These are phyloP conservation scores for Athrips mouffetella DNA, from an alignment of 2,888 invertebrate species.

Conservation along the genomic window DNA sequence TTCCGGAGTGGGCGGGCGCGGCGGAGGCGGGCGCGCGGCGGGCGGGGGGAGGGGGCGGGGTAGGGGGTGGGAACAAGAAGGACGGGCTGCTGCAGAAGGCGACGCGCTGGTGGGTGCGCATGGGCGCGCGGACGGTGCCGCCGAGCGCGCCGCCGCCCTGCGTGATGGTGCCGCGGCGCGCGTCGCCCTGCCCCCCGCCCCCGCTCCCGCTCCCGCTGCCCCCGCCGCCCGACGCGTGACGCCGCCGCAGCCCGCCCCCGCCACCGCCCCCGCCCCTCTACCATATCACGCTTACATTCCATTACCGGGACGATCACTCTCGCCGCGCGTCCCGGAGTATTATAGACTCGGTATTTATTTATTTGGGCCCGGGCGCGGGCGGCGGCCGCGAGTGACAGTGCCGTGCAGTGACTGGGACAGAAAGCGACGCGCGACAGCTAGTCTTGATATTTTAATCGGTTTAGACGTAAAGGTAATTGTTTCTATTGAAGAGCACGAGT, in stretches of 20 bases:
- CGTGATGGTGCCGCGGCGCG: constrained; percentile 53
- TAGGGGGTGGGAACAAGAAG: constrained; percentile 52
- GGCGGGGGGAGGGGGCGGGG: constrained; percentile 33
- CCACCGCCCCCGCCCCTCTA: constrained; percentile 34
- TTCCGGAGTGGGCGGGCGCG: constrained; percentile 77
- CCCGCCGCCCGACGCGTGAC: constrained; percentile 42
- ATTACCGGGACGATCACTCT: constrained; percentile 67
- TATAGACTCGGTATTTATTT: constrained; percentile 76
- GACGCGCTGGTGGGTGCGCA: constrained; percentile 75
- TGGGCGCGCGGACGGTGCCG: constrained; percentile 61
- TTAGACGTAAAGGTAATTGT: constrained; percentile 49
- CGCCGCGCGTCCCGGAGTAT: constrained; percentile 64
- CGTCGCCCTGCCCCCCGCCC: constrained; percentile 43
- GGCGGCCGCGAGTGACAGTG: constrained; percentile 36
- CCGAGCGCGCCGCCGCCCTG: constrained; percentile 50
- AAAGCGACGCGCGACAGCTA: constrained; percentile 35
- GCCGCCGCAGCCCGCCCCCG: constrained; percentile 32
- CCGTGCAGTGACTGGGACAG: constrained; percentile 26
- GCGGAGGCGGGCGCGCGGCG: constrained; percentile 35
- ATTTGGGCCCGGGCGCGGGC: constrained; percentile 57
- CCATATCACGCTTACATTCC: constrained; percentile 76
- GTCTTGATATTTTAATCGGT: constrained; percentile 53
- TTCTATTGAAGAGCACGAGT: constrained; percentile 49
- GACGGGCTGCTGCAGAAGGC: constrained; percentile 75
- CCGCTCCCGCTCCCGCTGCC: constrained; percentile 47